A percentile compares a stretch with the other conserved stretches of the same genome.
These are phyloP conservation scores for Machimus atricapillus DNA, from an alignment of 2,888 invertebrate genomes.

Conservation along the genomic window DNA sequence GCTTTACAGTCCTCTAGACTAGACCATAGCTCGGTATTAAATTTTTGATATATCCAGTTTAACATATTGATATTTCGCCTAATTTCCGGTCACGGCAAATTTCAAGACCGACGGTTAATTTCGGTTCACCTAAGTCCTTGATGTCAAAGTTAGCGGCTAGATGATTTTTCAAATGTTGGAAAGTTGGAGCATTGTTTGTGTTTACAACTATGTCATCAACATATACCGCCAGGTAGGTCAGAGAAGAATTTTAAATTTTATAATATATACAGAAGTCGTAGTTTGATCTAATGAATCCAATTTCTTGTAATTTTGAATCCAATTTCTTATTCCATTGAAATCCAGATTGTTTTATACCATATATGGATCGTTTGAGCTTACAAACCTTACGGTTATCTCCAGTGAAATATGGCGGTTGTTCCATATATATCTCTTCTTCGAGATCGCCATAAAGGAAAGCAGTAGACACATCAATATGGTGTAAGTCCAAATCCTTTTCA, in stretches of 20 bases:
- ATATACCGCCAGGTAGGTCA: constrained; percentile 47
- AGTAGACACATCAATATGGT: too few relatives aligned
- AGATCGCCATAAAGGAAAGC: too few relatives aligned
- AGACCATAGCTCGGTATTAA: constrained; percentile 10
- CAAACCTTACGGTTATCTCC: constrained; percentile 24
- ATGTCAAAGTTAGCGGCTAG: constrained; percentile 16
- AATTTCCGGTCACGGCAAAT: constrained; percentile 22
- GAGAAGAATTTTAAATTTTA: constrained; percentile 35
- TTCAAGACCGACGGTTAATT: constrained; percentile 36
- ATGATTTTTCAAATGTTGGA: not conserved
- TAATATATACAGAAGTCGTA: constrained; percentile 43
- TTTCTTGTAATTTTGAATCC: not conserved
- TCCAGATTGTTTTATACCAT: constrained; percentile 46
- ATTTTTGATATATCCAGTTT: constrained; percentile 40
- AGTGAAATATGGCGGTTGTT: constrained; percentile 36
- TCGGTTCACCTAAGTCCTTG: constrained; percentile 39
- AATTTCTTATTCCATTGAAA: not conserved
- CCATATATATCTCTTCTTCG: constrained; percentile 46
- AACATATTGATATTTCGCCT: not conserved
- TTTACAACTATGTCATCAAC: constrained; percentile 46
- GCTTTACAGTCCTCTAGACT: constrained; percentile 23
- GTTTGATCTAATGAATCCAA: not conserved
- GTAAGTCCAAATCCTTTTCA: too few relatives aligned
- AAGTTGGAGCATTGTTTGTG: not conserved
- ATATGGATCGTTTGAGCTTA: constrained; percentile 40